phyloP scores from a whole-genome alignment of 2,888 invertebrate species.

The Sipha maydis region DNA sequence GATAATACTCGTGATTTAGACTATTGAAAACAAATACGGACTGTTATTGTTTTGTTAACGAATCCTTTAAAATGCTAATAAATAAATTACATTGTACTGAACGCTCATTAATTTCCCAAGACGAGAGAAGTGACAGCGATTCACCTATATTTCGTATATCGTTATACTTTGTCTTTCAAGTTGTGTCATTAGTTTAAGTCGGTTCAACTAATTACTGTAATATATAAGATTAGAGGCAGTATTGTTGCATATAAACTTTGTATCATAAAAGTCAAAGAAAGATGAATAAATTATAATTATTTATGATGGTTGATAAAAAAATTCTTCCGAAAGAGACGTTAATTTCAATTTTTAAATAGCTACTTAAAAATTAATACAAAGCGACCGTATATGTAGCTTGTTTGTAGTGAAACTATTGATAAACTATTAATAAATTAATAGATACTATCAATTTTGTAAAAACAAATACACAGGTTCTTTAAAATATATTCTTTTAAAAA shows the following conservation, averaged over 20 bases:
- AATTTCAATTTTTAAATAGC: too few species aligned
- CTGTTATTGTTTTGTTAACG: too few species aligned
- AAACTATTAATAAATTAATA: too few species aligned
- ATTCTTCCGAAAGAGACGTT: not conserved
- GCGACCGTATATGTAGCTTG: too few species aligned
- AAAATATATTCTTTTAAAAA: too few species aligned
- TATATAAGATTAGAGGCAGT: slow-evolving; percentile 12
- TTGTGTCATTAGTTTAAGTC: slow-evolving; percentile 36
- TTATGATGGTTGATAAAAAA: not conserved
- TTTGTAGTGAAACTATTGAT: too few species aligned
- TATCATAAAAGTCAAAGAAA: not conserved
- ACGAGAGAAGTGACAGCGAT: slow-evolving; percentile 33
- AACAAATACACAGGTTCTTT: too few species aligned
- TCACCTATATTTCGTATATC: slow-evolving; percentile 37
- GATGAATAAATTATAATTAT: not conserved
- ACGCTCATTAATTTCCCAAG: slow-evolving; percentile 38
- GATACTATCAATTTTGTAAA: too few species aligned
- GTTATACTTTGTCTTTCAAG: slow-evolving; percentile 28
- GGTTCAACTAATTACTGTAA: slow-evolving; percentile 12
- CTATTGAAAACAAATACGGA: too few species aligned
- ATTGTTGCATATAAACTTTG: not conserved
- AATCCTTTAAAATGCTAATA: not conserved
- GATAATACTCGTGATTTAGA: too few species aligned
- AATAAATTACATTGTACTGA: not conserved
- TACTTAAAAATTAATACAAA: too few species aligned